These are phyloP conservation scores for Characodon lateralis DNA, from an alignment of 2,797 vertebrate species.

Conservation along the genomic window DNA sequence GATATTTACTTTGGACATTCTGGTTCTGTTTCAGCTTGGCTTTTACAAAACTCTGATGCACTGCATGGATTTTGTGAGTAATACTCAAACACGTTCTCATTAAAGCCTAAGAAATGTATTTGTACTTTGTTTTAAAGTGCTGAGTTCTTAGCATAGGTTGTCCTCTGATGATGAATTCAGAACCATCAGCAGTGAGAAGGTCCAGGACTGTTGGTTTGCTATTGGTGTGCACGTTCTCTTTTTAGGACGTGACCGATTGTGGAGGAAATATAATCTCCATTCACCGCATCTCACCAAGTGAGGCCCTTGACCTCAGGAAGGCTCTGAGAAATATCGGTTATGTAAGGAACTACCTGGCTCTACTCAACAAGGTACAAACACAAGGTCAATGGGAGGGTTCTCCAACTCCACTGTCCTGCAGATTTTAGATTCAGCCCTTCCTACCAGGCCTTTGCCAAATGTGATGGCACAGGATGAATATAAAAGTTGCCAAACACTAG, in stretches of 20 bases:
- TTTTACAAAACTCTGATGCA: conserved; percentile 55
- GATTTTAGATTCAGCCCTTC: no score
- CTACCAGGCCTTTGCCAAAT: no score
- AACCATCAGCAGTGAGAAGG: not conserved
- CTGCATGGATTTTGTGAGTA: conserved; percentile 43
- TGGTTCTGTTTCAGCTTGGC: conserved; percentile 38
- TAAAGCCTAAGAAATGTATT: not conserved
- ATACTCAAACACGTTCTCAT: rapidly evolving
- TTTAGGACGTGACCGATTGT: rapidly evolving
- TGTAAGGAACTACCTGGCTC: conserved; percentile 55
- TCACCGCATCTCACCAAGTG: conserved; percentile 25
- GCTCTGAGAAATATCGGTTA: not conserved
- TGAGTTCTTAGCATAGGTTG: not conserved
- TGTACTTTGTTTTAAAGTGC: no score
- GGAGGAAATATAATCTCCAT: conserved; percentile 23
- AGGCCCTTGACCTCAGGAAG: conserved; percentile 18
- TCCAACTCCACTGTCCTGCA: no score
- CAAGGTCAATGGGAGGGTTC: no score
- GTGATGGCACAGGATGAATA: no score
- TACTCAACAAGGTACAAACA: conserved; percentile 63
- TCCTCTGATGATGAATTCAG: not conserved
- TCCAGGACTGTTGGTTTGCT: not conserved
- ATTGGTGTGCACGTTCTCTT: not conserved
- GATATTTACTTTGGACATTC: not conserved
- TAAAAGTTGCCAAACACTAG: no score